Evolutionary conservation across 2,888 invertebrate genomes (phyloP), one percentile per base, ranked within the genome.

Genomic region (Odontomyia ornata): DNA sequence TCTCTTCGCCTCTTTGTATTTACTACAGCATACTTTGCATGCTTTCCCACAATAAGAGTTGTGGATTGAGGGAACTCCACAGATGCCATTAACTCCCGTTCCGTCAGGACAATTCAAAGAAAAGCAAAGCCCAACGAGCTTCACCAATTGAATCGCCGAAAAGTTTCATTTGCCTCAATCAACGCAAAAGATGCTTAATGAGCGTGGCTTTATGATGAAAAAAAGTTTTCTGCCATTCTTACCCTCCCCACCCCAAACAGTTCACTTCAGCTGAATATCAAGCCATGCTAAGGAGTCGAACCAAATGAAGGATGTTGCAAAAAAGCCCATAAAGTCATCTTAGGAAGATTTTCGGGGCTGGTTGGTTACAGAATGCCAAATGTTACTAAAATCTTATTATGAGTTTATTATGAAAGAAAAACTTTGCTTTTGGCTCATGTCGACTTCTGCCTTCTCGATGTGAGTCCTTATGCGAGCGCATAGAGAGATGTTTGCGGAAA

Each of bases 311-410:
- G 5, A 64, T 25, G 15, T 18, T 21, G 28, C 13, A 47, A 46
- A 69, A 69, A 13, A n/a, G n/a, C n/a, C n/a, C 69, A 46, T 47
- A 69, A 47, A 69, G 46, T 23, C 69, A 47, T 69, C 27, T 47
- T 69, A 43, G 15, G 43, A 15, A 25, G 23, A 69, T 30, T 69
- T 73, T 57, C 73, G 57, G 28, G 43, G 60, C 30, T 73, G 57
- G 60, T 36, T 73, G 57, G 60, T 60, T 73, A 43, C 36, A 21
- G 57, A 69, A 72, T 56, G 64, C 64, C 64, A 75, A 75, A 75
- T 64, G 75, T 46, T 64, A 60, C 75, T 75, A 75, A 75, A 64
- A 75, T 64, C 64, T 64, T 62, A 64, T 75, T 75, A 75, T 75
- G 75, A 75, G 62, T 75, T 75, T 75, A 75, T 75, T 62, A 62